A percentile compares a stretch with the other conserved stretches of the same genome.
phyloP scores from a whole-genome alignment of 1,140 invertebrate genomes.

The Pararge aegeria region DNA sequence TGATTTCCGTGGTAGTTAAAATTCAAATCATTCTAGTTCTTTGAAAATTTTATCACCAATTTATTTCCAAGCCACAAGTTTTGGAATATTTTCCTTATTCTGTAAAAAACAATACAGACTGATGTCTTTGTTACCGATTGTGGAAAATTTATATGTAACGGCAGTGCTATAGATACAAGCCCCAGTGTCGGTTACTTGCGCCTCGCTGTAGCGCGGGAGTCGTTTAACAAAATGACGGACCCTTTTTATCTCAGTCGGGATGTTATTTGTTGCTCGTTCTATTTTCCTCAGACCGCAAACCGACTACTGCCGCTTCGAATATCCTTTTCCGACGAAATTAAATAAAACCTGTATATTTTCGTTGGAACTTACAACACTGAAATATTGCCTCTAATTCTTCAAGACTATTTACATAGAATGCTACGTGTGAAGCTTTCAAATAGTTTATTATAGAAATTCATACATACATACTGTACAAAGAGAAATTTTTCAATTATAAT shows the following conservation, averaged over 20 bases:
- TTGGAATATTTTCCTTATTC: too few relatives aligned
- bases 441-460: too few relatives aligned
- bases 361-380: constrained; percentile 7
- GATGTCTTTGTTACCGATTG: too few relatives aligned
- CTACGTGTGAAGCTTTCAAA: not conserved
- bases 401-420: not conserved
- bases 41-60: too few relatives aligned
- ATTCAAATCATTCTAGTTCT: too few relatives aligned
- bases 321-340: constrained; percentile 57
- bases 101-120: too few relatives aligned
- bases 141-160: not conserved
- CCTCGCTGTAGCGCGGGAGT: constrained; percentile 26
- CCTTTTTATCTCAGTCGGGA: constrained; percentile 43
- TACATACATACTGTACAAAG: too few relatives aligned
- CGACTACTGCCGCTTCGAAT: constrained; percentile 61
- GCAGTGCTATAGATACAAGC: not conserved
- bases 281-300: constrained; percentile 63
- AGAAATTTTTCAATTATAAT: too few relatives aligned
- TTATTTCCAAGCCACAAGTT: too few relatives aligned
- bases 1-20: too few relatives aligned
- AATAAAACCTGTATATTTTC: constrained; percentile 43
- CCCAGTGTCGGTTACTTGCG: constrained; percentile 14
- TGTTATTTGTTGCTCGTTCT: constrained; percentile 60
- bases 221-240: constrained; percentile 44
- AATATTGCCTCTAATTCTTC: constrained; percentile 7